Conservation (phyloP, 1,140 invertebrate genomes). For the Chrysomallon squamiferum region DNA sequence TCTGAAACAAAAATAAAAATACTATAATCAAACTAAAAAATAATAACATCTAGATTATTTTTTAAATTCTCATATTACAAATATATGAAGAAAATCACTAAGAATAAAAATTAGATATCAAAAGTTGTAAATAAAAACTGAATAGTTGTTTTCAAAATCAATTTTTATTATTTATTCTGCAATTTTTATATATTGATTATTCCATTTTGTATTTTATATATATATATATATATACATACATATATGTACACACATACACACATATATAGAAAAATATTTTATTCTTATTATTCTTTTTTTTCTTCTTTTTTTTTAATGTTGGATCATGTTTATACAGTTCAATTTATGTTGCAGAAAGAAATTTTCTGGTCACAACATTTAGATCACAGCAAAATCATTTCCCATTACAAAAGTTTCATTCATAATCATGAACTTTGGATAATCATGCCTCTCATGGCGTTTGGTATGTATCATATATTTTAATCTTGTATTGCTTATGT, state of each 20-base stretch:
- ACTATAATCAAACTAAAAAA: too few relatives aligned
- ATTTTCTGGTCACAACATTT: constrained; percentile 75
- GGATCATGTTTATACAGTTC: neutral
- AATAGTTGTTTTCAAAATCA: too few relatives aligned
- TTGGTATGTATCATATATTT: constrained; percentile 63
- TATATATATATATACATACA: neutral
- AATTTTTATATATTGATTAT: too few relatives aligned
- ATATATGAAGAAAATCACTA: too few relatives aligned
- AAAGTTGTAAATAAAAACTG: too few relatives aligned
- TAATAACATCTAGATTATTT: too few relatives aligned
- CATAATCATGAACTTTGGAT: constrained; percentile 77
- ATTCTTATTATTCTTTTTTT: too few relatives aligned
- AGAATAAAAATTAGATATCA: too few relatives aligned
- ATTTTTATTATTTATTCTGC: too few relatives aligned
- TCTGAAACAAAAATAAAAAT: too few relatives aligned
- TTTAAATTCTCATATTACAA: too few relatives aligned
- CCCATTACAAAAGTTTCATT: constrained; percentile 77
- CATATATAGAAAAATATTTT: neutral
- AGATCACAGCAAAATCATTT: constrained; percentile 80
- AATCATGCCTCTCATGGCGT: constrained; percentile 80
- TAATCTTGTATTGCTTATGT: neutral
- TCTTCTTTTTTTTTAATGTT: neutral
- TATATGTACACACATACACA: neutral
- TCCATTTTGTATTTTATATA: neutral
- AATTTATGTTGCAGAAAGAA: constrained; percentile 70